Conservation (phyloP, 2,888 invertebrate species). For the Thymelicus acteon region DNA sequence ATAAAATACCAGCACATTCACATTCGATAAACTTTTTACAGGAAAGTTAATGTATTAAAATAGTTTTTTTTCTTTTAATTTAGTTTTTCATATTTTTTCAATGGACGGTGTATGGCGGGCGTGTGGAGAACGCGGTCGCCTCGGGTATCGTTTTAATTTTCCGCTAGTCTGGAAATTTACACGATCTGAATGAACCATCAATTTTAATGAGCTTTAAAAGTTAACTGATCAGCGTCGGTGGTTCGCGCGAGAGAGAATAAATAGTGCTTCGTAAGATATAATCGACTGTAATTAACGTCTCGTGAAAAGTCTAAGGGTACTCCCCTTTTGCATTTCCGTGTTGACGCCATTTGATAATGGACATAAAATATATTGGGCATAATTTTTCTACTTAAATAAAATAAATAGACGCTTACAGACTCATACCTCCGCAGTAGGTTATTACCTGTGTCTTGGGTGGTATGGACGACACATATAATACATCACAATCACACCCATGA, state of each 20-base stretch:
- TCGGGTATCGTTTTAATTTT: constrained; percentile 83
- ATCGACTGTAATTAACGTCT: constrained; percentile 31
- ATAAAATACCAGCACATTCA: constrained; percentile 52
- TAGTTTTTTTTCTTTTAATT: constrained; percentile 65
- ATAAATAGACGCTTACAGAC: too few species aligned
- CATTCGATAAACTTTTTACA: constrained; percentile 66
- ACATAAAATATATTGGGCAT: not conserved
- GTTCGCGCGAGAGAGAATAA: constrained; percentile 39
- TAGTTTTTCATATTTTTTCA: constrained; percentile 66
- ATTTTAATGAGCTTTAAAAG: constrained; percentile 84
- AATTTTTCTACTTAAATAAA: not conserved
- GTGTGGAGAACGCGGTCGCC: constrained; percentile 58
- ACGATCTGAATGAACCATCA: constrained; percentile 79
- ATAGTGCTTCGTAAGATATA: constrained; percentile 46
- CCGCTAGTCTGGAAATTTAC: constrained; percentile 78
- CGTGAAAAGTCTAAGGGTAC: constrained; percentile 8
- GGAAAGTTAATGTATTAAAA: constrained; percentile 65
- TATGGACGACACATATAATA: too few species aligned
- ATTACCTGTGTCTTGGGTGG: too few species aligned
- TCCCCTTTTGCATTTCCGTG: constrained; percentile 4
- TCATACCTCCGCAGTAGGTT: too few species aligned
- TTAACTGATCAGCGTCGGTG: constrained; percentile 73
- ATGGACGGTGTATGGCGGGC: constrained; percentile 49
- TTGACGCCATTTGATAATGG: constrained; percentile 4
- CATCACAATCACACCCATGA: too few species aligned